Conservation (phyloP, 2,113 vertebrate genomes). For the Chaetops frenatus region DNA sequence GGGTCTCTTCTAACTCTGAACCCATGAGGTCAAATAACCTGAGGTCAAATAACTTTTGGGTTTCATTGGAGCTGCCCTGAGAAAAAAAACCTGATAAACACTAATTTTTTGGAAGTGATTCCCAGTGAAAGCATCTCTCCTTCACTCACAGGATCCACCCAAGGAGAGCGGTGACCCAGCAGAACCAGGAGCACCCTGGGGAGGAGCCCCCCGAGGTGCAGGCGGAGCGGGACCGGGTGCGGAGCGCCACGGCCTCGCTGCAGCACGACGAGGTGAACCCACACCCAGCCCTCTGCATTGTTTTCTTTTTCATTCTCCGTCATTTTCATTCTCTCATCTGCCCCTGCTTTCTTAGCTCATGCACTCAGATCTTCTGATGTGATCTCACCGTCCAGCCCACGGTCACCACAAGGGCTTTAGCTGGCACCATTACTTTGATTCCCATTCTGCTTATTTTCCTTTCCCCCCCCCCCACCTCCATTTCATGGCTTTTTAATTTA, state of each 20-base stretch:
- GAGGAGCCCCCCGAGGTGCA: constrained; percentile 81
- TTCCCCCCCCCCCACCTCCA: neutral
- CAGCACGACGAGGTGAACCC: constrained; percentile 72
- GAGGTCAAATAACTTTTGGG: neutral
- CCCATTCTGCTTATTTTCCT: neutral
- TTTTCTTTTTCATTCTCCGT: neutral
- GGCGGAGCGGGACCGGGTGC: constrained; percentile 75
- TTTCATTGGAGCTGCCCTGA: fast-evolving
- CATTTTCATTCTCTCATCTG: neutral
- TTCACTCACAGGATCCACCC: neutral
- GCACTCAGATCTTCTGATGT: neutral
- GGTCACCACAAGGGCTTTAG: fast-evolving
- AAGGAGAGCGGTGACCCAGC: constrained; percentile 9
- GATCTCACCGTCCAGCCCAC: fast-evolving
- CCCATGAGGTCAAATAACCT: neutral
- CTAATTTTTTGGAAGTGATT: neutral
- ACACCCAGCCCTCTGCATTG: fast-evolving
- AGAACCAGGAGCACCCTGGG: constrained; percentile 71
- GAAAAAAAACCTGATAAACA: neutral
- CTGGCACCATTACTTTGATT: neutral
- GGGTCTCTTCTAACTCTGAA: neutral
- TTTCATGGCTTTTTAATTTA: neutral
- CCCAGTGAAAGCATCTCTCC: neutral
- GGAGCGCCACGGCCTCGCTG: constrained; percentile 32
- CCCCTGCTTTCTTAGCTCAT: neutral